Base-by-base conservation (phyloP, 2,113 vertebrate species). In the Symphodus melops region DNA sequence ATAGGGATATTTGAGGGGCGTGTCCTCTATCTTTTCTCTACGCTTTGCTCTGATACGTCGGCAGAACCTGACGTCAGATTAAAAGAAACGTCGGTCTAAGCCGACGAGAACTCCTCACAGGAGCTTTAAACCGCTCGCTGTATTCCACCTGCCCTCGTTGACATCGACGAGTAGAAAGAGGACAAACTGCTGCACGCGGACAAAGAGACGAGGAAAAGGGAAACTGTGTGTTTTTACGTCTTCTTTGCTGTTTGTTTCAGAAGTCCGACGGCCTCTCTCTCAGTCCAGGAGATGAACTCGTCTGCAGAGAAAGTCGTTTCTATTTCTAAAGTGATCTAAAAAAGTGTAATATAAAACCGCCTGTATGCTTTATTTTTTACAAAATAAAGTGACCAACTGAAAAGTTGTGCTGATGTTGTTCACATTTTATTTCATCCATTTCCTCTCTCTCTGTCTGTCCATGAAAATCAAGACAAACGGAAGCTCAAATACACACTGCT, bases 231-330 rank as follows among this genome's bases (percentile, higher is more conserved):
- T 57, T n/a, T 44, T 5, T 0, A 21, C 12, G 19, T 9, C 2
- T 48, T 51, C 3, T 72, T 73, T 54, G 2, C 37, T 65, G 21
- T 83, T 53, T 1, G 20, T 82, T 82, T 17, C 91, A 92, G 91
- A 85, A 68, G 28, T 90, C 41, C 51, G 72, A 48, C 75, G 51
- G 14, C 62, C 28, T 12, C 75, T 5, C 8, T 80, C 87, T 58
- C 68, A 72, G 51, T 81, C 76, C 54, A 85, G 68, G 60, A 80
- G 63, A 83, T 88, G 28, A 37, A n/a, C 28, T 5, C 28, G 13
- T 42, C 48, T 41, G 2, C 33, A 14, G 0, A 33, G 37, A 53
- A 19, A n/a, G 6, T 42, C 1, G 33, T 14, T 62, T 41, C n/a
- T 28, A 1, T 54, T 42, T 64, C 0, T 42, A 2, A 55, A 46